phyloP scores from a whole-genome alignment of 2,797 vertebrate species.

The Rhabdophis nuchalis region DNA sequence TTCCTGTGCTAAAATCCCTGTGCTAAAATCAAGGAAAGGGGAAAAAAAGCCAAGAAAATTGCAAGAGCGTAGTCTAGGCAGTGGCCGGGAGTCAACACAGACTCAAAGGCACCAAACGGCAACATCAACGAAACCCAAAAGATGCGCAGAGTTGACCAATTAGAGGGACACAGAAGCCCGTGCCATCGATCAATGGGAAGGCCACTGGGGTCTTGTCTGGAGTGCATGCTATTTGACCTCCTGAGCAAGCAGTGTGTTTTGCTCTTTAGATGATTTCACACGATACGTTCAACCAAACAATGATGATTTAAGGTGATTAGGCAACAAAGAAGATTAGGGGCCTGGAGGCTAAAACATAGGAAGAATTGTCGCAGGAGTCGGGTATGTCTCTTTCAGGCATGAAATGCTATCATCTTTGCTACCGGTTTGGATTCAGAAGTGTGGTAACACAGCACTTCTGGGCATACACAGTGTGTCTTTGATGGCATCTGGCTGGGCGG shows the following conservation, averaged over 20 bases:
- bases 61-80: neutral
- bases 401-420: too few relatives aligned
- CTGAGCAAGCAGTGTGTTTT: neutral
- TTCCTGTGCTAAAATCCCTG: too few relatives aligned
- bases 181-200: neutral
- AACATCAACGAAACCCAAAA: neutral
- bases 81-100: neutral
- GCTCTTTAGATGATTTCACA: neutral
- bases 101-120: neutral
- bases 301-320: too few relatives aligned
- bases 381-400: too few relatives aligned
- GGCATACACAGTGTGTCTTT: too few relatives aligned
- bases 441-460: too few relatives aligned
- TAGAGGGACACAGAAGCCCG: neutral
- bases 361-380: too few relatives aligned
- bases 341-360: too few relatives aligned
- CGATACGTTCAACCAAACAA: neutral
- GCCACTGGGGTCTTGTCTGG: neutral
- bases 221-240: neutral
- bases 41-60: neutral
- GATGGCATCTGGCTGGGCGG: too few relatives aligned
- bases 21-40: too few relatives aligned
- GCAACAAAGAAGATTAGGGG: too few relatives aligned
- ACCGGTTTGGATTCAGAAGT: too few relatives aligned
- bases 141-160: neutral